These are phyloP conservation scores for Muschampia plurimacula DNA, from an alignment of 2,888 invertebrate species.

Conservation along the genomic window DNA sequence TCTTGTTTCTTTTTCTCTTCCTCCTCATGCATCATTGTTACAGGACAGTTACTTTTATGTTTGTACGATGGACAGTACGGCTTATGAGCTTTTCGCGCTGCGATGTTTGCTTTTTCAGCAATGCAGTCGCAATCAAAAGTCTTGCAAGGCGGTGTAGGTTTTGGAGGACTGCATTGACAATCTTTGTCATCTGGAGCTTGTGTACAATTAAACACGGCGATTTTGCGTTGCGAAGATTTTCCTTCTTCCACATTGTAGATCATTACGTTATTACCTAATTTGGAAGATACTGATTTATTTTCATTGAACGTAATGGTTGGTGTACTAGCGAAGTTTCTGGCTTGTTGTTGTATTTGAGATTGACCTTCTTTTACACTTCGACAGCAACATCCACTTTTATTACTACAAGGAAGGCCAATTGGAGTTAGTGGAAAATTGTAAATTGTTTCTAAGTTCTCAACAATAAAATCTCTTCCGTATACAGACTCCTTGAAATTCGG, in stretches of 20 bases:
- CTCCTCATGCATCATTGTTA: slow-evolving; percentile 61
- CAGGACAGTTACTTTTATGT: slow-evolving; percentile 73
- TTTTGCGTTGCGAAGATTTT: slow-evolving; percentile 49
- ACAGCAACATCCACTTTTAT: slow-evolving; percentile 52
- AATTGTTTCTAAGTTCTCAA: slow-evolving; percentile 53
- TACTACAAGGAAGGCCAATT: slow-evolving; percentile 37
- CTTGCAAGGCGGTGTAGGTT: slow-evolving; percentile 70
- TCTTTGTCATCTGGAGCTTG: slow-evolving; percentile 67
- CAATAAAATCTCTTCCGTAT: slow-evolving; percentile 57
- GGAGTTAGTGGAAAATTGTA: slow-evolving; percentile 42
- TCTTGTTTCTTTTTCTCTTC: slow-evolving; percentile 64
- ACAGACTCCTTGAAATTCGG: slow-evolving; percentile 57
- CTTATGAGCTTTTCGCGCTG: slow-evolving; percentile 67
- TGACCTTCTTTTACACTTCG: slow-evolving; percentile 42
- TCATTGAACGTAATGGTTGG: slow-evolving; percentile 43
- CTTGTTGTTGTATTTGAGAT: slow-evolving; percentile 34
- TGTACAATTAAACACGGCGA: slow-evolving; percentile 58
- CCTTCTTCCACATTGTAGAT: slow-evolving; percentile 53
- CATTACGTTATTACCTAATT: slow-evolving; percentile 50
- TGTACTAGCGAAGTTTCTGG: slow-evolving; percentile 41
- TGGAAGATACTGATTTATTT: slow-evolving; percentile 47
- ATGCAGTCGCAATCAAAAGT: slow-evolving; percentile 77
- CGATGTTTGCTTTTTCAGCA: slow-evolving; percentile 58
- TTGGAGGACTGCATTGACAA: slow-evolving; percentile 72
- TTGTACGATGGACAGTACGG: slow-evolving; percentile 74